phyloP scores from a whole-genome alignment of 2,888 invertebrate species.

The Drosophila prostipennis region DNA sequence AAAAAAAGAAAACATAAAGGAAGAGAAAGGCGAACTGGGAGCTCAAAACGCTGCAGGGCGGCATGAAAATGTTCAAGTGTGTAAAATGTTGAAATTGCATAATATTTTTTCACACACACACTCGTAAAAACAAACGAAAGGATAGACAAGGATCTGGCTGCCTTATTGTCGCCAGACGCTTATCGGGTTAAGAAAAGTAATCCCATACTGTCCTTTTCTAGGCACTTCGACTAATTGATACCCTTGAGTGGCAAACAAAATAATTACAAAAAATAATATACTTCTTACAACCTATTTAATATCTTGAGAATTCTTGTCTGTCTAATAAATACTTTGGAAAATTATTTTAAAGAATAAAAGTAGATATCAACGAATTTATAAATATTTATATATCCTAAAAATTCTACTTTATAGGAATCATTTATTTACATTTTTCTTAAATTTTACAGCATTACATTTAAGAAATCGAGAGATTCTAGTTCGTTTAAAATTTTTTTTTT shows the following conservation, averaged over 20 bases:
- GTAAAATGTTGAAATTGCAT: constrained; percentile 73
- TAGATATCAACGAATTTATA: no score
- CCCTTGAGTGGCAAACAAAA: constrained; percentile 2
- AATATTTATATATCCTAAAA: no score
- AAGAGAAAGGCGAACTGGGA: constrained; percentile 36
- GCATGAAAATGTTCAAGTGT: constrained; percentile 56
- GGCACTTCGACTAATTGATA: constrained; percentile 5
- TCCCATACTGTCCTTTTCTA: neutral
- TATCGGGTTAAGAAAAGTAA: constrained; percentile 39
- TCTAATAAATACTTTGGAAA: no score
- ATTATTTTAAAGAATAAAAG: no score
- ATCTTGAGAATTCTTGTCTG: no score
- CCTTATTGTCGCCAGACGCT: constrained; percentile 48
- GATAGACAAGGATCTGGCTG: constrained; percentile 39
- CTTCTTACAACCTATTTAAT: no score
- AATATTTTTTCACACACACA: constrained; percentile 61
- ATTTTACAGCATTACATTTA: no score
- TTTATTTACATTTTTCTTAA: no score
- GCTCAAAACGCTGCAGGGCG: constrained; percentile 55
- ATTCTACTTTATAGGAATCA: no score
- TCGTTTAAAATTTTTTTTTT: no score
- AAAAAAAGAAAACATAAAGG: constrained; percentile 22
- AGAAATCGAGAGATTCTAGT: no score
- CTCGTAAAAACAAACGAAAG: constrained; percentile 28
- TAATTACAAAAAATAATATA: no score